These are phyloP conservation scores for Limnephilus auricula DNA, from an alignment of 2,888 invertebrate genomes.

Conservation along the genomic window DNA sequence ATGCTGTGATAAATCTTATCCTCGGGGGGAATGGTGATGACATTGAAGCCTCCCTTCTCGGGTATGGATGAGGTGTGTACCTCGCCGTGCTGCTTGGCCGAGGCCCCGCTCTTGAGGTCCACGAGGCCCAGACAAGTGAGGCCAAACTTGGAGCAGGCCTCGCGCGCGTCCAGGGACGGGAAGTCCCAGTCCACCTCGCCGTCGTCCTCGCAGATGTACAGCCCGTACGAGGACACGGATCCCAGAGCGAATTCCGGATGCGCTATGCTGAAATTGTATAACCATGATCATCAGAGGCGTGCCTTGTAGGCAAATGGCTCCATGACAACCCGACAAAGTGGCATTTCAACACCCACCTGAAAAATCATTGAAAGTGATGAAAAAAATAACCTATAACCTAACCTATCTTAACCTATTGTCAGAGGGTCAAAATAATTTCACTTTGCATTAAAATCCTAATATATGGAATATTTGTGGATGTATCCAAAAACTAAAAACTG, in stretches of 20 bases:
- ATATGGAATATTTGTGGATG: too few species aligned
- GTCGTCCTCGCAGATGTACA: constrained; percentile 97
- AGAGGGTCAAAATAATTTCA: too few species aligned
- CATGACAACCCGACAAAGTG: too few species aligned
- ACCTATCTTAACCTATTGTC: too few species aligned
- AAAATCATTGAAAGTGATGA: too few species aligned
- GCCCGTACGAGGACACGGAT: constrained; percentile 86
- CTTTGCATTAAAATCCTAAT: too few species aligned
- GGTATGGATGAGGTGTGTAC: constrained; percentile 71
- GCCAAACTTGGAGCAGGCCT: constrained; percentile 95
- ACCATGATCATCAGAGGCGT: constrained; percentile 18
- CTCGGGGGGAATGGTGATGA: constrained; percentile 71
- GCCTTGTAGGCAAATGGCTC: too few species aligned
- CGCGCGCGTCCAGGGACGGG: constrained; percentile 91
- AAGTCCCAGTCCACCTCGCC: constrained; percentile 97
- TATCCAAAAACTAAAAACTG: too few species aligned
- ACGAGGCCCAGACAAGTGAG: constrained; percentile 93
- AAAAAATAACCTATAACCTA: too few species aligned
- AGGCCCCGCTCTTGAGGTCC: constrained; percentile 79
- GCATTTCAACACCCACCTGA: too few species aligned
- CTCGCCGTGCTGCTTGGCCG: constrained; percentile 67
- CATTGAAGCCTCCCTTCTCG: constrained; percentile 70
- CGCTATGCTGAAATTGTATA: constrained; percentile 77
- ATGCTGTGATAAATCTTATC: constrained; percentile 67
- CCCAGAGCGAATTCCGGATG: constrained; percentile 81